These are phyloP conservation scores for Heliornis fulica DNA, from an alignment of 2,113 vertebrate genomes.

Conservation along the genomic window DNA sequence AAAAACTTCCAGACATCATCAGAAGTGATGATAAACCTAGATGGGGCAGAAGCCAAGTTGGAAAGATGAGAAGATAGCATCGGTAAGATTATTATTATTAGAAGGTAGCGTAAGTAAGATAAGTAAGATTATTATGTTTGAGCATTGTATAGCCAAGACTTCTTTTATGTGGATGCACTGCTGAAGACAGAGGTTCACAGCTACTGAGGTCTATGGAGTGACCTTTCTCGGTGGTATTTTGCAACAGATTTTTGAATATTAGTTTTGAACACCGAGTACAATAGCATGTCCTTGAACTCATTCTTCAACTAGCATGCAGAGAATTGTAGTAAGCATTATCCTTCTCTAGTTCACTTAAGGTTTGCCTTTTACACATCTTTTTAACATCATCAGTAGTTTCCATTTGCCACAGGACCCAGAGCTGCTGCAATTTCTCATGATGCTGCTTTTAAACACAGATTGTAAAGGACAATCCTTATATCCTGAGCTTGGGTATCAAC, in stretches of 20 bases:
- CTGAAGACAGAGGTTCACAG: not conserved
- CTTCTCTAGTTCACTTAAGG: not conserved
- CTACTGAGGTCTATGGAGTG: not conserved
- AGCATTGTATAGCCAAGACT: not conserved
- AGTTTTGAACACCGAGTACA: not conserved
- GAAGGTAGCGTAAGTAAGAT: not conserved
- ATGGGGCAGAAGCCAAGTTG: not conserved
- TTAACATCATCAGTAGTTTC: not conserved
- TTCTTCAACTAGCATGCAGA: not conserved
- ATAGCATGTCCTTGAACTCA: not conserved
- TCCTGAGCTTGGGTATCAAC: not conserved
- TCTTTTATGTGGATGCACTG: not conserved
- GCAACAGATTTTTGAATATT: not conserved
- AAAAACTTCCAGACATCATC: not conserved
- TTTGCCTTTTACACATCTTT: not conserved
- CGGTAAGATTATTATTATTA: not conserved
- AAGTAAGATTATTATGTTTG: not conserved
- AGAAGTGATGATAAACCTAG: not conserved
- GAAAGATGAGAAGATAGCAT: not conserved
- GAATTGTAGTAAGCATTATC: not conserved
- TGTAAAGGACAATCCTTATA: not conserved
- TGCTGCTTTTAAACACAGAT: not conserved
- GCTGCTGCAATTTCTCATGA: not conserved
- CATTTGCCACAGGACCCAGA: not conserved
- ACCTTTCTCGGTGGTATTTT: not conserved